Evolutionary conservation across 2,888 invertebrate genomes (phyloP).

Genomic region (Cetonia aurata): DNA sequence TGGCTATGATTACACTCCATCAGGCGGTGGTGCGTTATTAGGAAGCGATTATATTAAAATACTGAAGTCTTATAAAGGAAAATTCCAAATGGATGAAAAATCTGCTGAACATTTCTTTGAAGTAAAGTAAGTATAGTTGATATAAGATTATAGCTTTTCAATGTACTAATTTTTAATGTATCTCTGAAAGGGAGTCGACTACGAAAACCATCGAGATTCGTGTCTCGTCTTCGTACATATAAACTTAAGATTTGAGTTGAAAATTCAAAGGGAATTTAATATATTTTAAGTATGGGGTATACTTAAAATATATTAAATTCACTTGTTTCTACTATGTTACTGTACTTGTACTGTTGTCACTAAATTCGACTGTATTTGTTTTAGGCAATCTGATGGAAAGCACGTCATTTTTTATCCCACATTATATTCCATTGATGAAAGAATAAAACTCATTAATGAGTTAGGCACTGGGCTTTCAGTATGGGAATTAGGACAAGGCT

Average conservation of each 20-base stretch:
- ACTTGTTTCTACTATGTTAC: no score
- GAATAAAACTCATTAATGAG: slow-evolving; percentile 83
- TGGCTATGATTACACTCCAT: slow-evolving; percentile 87
- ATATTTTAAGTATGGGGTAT: no score
- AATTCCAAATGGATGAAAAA: slow-evolving; percentile 81
- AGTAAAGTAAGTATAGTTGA: slow-evolving; percentile 75
- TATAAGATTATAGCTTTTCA: neutral
- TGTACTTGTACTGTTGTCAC: no score
- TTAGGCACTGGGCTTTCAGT: slow-evolving; percentile 89
- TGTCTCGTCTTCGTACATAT: no score
- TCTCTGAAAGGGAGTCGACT: no score
- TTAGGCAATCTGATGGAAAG: slow-evolving; percentile 75
- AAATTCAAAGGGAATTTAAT: no score
- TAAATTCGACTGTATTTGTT: no score
- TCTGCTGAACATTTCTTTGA: slow-evolving; percentile 89
- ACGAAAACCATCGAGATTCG: no score
- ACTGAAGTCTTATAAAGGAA: slow-evolving; percentile 80
- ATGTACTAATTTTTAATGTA: no score
- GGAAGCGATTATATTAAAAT: slow-evolving; percentile 83
- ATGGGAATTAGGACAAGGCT: slow-evolving; percentile 97
- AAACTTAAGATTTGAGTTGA: no score
- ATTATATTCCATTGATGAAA: slow-evolving; percentile 83
- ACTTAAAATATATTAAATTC: no score
- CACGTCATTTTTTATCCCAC: slow-evolving; percentile 92
- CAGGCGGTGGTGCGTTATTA: slow-evolving; percentile 86